Evolutionary conservation across 1,140 invertebrate genomes (phyloP).

Genomic region (Drosophila ogumai): DNA sequence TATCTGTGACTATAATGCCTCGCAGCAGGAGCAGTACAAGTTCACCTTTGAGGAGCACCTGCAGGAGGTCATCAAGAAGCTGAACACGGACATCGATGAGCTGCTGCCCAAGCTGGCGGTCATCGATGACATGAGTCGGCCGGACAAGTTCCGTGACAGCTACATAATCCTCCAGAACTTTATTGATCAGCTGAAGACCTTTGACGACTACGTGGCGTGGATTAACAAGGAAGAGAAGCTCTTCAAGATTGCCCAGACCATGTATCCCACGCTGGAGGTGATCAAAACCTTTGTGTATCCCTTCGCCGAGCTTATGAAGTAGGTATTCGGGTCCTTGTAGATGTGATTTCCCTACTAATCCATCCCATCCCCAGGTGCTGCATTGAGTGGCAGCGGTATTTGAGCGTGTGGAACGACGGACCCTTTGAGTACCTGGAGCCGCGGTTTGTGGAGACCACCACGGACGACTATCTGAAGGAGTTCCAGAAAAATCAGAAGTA

Average conservation of each 20-base stretch:
- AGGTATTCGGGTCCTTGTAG: constrained; percentile 39
- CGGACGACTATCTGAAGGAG: constrained; percentile 90
- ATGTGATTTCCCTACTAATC: background rate
- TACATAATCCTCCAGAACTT: constrained; percentile 90
- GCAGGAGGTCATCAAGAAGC: constrained; percentile 88
- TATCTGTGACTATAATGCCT: constrained; percentile 89
- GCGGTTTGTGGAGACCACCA: constrained; percentile 89
- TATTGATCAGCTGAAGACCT: constrained; percentile 90
- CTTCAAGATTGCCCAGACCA: constrained; percentile 91
- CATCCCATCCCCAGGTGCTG: constrained; percentile 84
- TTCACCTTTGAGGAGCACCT: constrained; percentile 92
- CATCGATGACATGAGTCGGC: constrained; percentile 90
- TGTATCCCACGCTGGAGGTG: constrained; percentile 91
- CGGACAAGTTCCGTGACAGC: constrained; percentile 88
- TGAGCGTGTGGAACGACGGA: constrained; percentile 96
- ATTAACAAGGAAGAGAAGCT: constrained; percentile 95
- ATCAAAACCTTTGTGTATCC: constrained; percentile 89
- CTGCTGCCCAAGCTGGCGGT: constrained; percentile 89
- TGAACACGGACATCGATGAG: constrained; percentile 89
- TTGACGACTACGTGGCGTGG: constrained; percentile 91
- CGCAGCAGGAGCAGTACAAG: constrained; percentile 91
- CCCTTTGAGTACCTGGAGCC: constrained; percentile 93
- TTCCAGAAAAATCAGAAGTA: constrained; percentile 92
- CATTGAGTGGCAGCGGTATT: constrained; percentile 91
- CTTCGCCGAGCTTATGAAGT: constrained; percentile 88